Conservation (phyloP, 1,140 invertebrate genomes). For the Lysiphlebus fabarum region DNA sequence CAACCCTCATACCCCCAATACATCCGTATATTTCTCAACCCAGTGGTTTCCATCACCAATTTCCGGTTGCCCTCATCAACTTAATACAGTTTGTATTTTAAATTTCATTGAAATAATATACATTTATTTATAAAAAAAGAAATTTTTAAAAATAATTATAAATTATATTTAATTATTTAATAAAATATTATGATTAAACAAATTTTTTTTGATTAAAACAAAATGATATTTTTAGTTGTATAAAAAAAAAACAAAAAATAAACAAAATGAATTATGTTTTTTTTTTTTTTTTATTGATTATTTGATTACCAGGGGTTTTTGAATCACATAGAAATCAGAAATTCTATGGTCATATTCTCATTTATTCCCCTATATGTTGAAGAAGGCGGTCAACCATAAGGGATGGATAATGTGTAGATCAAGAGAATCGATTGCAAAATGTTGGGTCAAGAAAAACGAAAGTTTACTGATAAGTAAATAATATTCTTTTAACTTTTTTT, state of each 20-base stretch:
- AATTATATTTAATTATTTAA: too few relatives aligned
- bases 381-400: constrained; percentile 6
- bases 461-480: neutral
- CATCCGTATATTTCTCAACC: neutral
- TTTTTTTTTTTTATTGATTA: too few relatives aligned
- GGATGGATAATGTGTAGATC: constrained; percentile 16
- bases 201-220: too few relatives aligned
- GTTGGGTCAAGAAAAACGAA: constrained; percentile 14
- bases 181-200: too few relatives aligned
- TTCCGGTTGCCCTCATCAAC: too few relatives aligned
- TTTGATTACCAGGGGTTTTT: neutral
- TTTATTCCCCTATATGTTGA: constrained; percentile 5
- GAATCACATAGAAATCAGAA: neutral
- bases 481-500: neutral
- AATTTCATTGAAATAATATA: too few relatives aligned
- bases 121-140: too few relatives aligned
- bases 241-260: too few relatives aligned
- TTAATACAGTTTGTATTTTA: too few relatives aligned
- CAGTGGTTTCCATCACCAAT: neutral
- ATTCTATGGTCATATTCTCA: neutral
- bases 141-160: too few relatives aligned
- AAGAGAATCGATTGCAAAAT: constrained; percentile 19
- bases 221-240: too few relatives aligned
- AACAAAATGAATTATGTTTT: too few relatives aligned
- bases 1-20: constrained; percentile 11